A percentile compares a stretch with the other conserved stretches of the same genome.
Conservation (phyloP, 2,797 vertebrate species). For the Lutjanus argentimaculatus region DNA sequence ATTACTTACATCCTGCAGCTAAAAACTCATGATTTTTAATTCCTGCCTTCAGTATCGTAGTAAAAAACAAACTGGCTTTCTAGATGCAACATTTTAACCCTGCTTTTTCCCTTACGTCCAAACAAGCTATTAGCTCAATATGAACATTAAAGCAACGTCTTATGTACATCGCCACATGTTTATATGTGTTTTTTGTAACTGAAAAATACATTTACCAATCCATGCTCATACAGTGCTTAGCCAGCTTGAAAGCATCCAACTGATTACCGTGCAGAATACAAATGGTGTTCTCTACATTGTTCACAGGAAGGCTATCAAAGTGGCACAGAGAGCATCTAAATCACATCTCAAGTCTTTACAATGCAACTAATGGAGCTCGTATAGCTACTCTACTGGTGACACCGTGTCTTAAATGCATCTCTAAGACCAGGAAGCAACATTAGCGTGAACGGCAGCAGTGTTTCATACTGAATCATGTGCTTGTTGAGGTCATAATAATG, state of each 20-base stretch:
- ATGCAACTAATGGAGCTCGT: neutral
- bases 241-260: neutral
- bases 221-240: neutral
- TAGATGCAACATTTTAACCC: neutral
- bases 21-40: conserved; percentile 1
- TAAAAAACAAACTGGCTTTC: neutral
- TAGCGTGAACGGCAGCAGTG: conserved; percentile 2
- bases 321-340: conserved; percentile 15
- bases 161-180: neutral
- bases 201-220: conserved; percentile 16
- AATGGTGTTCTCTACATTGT: conserved; percentile 18
- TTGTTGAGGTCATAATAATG: conserved; percentile 12
- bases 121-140: neutral
- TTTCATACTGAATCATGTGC: conserved; percentile 18
- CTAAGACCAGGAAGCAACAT: neutral
- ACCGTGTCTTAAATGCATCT: neutral
- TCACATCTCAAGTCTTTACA: neutral
- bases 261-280: conserved; percentile 35
- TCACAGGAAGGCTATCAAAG: conserved; percentile 17
- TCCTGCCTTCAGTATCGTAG: neutral
- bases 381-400: neutral
- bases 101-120: neutral
- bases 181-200: neutral
- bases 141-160: neutral
- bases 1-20: conserved; percentile 1